Evolutionary conservation across 30 jellyfish, hydroid and myxozoan genomes (phyloP).

Genomic region (Turritopsis rubra): DNA sequence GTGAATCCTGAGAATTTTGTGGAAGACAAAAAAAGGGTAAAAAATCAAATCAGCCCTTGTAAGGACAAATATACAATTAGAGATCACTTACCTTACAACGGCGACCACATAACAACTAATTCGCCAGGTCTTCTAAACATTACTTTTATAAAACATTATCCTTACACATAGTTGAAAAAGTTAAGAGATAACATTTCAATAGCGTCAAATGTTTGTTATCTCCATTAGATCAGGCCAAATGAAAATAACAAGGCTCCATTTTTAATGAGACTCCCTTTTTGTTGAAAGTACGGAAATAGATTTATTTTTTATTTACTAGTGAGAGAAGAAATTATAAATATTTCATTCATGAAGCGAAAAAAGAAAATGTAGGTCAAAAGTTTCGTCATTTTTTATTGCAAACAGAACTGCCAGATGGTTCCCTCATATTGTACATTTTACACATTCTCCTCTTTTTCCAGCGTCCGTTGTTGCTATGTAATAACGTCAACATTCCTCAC

Average conservation of each 20-base stretch:
- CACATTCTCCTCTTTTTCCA: not conserved
- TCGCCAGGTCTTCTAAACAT: not conserved
- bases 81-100: not conserved
- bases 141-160: not conserved
- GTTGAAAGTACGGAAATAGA: not conserved
- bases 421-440: not conserved
- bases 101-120: not conserved
- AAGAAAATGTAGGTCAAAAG: not conserved
- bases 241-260: not conserved
- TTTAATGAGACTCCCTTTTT: not conserved
- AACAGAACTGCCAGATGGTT: not conserved
- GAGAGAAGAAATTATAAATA: not conserved
- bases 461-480: not conserved
- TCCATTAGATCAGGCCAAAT: not conserved
- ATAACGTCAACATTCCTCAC: not conserved
- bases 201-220: not conserved
- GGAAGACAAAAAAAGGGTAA: too few species aligned
- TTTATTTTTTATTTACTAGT: not conserved
- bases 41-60: too few species aligned
- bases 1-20: too few species aligned
- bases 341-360: not conserved
- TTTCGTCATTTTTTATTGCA: not conserved
- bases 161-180: not conserved
- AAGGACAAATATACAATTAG: too few species aligned
- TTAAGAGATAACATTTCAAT: not conserved